Conservation (phyloP, 2,797 vertebrate species). For the Steatocranus sp. region DNA sequence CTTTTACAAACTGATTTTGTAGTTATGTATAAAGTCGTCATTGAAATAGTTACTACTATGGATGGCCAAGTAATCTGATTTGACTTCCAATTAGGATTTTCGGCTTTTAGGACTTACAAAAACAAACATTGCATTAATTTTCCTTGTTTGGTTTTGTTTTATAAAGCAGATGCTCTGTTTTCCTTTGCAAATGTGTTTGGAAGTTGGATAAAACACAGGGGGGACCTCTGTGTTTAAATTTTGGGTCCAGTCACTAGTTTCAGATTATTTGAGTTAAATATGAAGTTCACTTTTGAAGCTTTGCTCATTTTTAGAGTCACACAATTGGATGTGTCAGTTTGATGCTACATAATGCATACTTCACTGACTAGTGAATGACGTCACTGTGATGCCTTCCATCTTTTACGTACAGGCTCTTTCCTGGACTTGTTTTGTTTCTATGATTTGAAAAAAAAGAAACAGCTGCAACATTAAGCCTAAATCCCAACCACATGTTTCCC, state of each 20-base stretch:
- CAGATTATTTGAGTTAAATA: neutral
- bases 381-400: neutral
- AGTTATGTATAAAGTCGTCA: neutral
- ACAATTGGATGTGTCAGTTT: fast-evolving
- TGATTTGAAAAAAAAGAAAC: neutral
- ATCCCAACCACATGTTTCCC: neutral
- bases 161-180: neutral
- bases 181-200: neutral
- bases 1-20: neutral
- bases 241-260: neutral
- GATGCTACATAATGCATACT: neutral
- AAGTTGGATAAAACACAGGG: neutral
- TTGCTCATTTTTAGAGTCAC: neutral
- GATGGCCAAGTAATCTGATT: neutral
- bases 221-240: neutral
- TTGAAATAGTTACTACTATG: fast-evolving
- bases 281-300: neutral
- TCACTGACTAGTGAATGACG: neutral
- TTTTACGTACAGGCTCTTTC: neutral
- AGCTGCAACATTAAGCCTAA: fast-evolving
- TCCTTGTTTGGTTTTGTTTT: fast-evolving
- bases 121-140: neutral
- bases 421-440: fast-evolving
- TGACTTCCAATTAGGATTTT: neutral
- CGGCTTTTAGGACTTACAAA: neutral